Percentiles rank a stretch among this genome's conserved stretches.
phyloP scores from a whole-genome alignment of 2,888 invertebrate genomes.

The Leucoma salicis region DNA sequence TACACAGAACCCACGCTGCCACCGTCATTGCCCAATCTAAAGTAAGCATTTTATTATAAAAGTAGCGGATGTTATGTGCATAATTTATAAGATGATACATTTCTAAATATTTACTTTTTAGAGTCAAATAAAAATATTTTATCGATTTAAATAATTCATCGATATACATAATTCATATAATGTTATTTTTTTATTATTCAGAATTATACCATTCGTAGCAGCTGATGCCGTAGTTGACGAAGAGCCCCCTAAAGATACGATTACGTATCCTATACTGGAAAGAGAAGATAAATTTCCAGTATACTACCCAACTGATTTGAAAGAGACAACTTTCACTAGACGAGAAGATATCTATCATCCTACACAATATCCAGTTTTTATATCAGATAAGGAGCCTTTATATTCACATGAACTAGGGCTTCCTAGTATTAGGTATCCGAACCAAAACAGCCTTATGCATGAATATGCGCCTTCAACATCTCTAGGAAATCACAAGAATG shows the following conservation, averaged over 20 bases:
- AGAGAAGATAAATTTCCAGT: conserved; percentile 71
- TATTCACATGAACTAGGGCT: conserved; percentile 38
- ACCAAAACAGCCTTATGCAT: conserved; percentile 40
- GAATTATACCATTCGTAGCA: conserved; percentile 93
- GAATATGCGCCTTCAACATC: conserved; percentile 53
- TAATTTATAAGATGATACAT: neutral
- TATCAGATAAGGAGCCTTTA: conserved; percentile 47
- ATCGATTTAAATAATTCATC: too few species aligned
- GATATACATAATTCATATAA: too few species aligned
- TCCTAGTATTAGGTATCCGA: conserved; percentile 42
- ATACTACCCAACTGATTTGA: conserved; percentile 56
- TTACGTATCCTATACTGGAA: conserved; percentile 56
- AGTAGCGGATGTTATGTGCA: neutral
- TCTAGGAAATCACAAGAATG: conserved; percentile 38
- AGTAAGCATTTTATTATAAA: conserved; percentile 75
- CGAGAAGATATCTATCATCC: conserved; percentile 58
- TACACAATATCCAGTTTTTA: conserved; percentile 66
- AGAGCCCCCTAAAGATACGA: conserved; percentile 59
- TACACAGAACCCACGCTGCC: conserved; percentile 88
- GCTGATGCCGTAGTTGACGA: conserved; percentile 90
- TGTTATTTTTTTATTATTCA: too few species aligned
- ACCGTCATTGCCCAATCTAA: conserved; percentile 91
- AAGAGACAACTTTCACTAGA: conserved; percentile 49
- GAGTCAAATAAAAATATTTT: too few species aligned
- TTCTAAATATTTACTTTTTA: neutral